These are phyloP conservation scores for Ditylenchus dipsaci DNA, from an alignment of 1,140 invertebrate genomes.

Conservation along the genomic window DNA sequence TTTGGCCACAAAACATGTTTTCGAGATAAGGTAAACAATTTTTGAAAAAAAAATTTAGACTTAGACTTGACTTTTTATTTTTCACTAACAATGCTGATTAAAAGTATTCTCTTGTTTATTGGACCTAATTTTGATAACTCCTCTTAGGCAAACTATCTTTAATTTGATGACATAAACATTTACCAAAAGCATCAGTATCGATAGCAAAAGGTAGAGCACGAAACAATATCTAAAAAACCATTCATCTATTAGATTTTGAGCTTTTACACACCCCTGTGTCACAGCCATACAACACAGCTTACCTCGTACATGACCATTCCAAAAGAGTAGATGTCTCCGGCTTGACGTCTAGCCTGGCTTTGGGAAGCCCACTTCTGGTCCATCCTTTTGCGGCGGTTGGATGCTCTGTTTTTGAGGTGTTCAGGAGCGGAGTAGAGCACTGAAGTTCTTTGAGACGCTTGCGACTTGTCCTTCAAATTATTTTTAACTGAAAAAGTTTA, in stretches of 20 bases:
- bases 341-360: slow-evolving; percentile 36
- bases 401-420: slow-evolving; percentile 53
- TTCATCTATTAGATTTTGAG: neutral
- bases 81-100: too few species aligned
- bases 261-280: slow-evolving; percentile 30
- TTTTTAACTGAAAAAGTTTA: too few species aligned
- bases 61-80: too few species aligned
- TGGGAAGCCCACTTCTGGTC: slow-evolving; percentile 55
- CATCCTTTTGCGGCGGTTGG: slow-evolving; percentile 40
- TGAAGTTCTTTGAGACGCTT: slow-evolving; percentile 47
- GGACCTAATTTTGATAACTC: too few species aligned
- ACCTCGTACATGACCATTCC: slow-evolving; percentile 58
- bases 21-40: too few species aligned
- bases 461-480: slow-evolving; percentile 38
- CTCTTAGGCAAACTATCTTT: neutral
- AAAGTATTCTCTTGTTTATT: too few species aligned
- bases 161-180: neutral
- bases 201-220: slow-evolving; percentile 33
- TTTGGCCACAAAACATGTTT: too few species aligned
- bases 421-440: slow-evolving; percentile 50
- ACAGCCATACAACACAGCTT: slow-evolving; percentile 48
- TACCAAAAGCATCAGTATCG: neutral
- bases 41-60: too few species aligned
- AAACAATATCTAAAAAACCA: neutral
- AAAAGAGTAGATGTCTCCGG: slow-evolving; percentile 55